phyloP scores from a whole-genome alignment of 2,113 vertebrate species.

The Benitochromis conjunctus region DNA sequence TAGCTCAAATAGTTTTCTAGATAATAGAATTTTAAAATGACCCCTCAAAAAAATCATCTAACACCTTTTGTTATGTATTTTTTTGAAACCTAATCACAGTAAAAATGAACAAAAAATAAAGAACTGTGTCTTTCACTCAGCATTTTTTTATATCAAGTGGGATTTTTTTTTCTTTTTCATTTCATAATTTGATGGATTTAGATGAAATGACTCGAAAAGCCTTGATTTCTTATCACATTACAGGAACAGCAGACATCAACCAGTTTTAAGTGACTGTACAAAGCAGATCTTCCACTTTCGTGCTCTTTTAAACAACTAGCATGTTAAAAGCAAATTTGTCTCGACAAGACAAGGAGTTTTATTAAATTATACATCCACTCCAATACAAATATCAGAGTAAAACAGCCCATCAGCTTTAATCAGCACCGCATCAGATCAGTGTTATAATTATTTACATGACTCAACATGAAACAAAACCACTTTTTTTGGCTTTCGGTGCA shows the following conservation, averaged over 20 bases:
- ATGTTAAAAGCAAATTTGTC: not conserved
- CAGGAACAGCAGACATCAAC: not conserved
- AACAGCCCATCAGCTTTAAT: not conserved
- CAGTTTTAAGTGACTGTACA: not conserved
- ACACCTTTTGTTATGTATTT: not conserved
- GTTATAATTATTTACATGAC: not conserved
- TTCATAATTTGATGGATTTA: not conserved
- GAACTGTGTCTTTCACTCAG: not conserved
- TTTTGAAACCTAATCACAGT: not conserved
- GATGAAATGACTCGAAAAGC: not conserved
- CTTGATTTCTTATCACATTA: not conserved
- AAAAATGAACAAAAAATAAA: not conserved
- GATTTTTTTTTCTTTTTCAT: not conserved
- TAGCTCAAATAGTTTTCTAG: not conserved
- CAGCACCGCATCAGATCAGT: not conserved
- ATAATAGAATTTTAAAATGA: not conserved
- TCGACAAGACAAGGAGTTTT: not conserved
- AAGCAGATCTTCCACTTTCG: not conserved
- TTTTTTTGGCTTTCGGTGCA: not conserved
- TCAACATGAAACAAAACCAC: not conserved
- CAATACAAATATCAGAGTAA: not conserved
- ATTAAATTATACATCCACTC: not conserved
- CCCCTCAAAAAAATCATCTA: not conserved
- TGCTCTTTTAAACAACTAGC: not conserved
- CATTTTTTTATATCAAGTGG: not conserved